A percentile compares a stretch with the other conserved stretches of the same genome.
Evolutionary conservation across 2,888 invertebrate species (phyloP).

Genomic region (Euplagia quadripunctaria): DNA sequence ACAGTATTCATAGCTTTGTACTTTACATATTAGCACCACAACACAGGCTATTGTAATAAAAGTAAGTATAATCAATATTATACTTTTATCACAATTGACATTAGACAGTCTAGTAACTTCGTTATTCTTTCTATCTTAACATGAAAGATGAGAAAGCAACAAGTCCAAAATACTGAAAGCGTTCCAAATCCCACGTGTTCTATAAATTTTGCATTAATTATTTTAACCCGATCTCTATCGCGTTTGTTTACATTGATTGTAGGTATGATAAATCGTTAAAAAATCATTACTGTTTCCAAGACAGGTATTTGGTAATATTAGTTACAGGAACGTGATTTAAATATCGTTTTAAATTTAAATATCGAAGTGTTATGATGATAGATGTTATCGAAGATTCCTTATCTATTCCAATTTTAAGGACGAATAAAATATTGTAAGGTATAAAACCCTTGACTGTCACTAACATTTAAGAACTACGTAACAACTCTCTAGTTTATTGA

Average conservation of each 20-base stretch:
- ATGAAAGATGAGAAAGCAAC: slow-evolving; percentile 48
- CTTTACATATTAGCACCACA: no score
- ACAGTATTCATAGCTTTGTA: neutral
- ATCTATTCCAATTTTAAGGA: neutral
- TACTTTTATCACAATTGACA: no score
- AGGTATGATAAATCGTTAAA: slow-evolving; percentile 59
- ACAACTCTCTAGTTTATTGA: no score
- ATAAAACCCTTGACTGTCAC: neutral
- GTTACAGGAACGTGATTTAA: slow-evolving; percentile 16
- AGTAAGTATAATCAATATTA: no score
- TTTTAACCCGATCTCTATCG: slow-evolving; percentile 69
- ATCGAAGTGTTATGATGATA: slow-evolving; percentile 9
- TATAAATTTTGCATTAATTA: slow-evolving; percentile 76
- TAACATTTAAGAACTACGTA: no score
- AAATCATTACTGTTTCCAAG: slow-evolving; percentile 34
- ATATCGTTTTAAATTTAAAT: neutral
- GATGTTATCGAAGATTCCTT: neutral
- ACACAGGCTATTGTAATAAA: no score
- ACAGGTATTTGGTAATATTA: slow-evolving; percentile 26
- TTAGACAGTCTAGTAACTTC: neutral
- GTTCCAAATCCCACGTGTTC: slow-evolving; percentile 57
- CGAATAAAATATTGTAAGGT: neutral
- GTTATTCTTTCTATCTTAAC: neutral
- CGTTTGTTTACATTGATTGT: slow-evolving; percentile 69
- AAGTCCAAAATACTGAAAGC: slow-evolving; percentile 50